phyloP scores from a whole-genome alignment of 1,140 invertebrate species.

The Drosophila ogumai region DNA sequence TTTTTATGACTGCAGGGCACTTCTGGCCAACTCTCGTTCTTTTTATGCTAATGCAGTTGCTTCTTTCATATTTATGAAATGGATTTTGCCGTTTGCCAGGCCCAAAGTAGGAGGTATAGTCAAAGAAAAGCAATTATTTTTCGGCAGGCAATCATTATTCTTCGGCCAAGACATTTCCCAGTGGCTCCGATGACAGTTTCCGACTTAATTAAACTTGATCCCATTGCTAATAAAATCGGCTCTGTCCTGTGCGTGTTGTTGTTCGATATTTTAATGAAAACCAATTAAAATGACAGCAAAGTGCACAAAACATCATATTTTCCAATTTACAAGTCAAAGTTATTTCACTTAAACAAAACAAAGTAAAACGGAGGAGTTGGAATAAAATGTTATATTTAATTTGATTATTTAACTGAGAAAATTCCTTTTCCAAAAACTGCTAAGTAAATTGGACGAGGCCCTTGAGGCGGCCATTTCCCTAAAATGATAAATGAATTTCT shows the following conservation, averaged over 20 bases:
- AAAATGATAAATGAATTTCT: slow-evolving; percentile 40
- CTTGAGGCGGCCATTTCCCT: not conserved
- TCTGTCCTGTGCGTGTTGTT: not conserved
- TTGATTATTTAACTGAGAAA: slow-evolving; percentile 4
- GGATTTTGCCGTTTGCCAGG: slow-evolving; percentile 12
- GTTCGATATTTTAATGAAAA: slow-evolving; percentile 52
- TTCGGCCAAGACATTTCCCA: slow-evolving; percentile 10
- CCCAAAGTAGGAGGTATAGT: not conserved
- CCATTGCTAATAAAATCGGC: slow-evolving; percentile 61
- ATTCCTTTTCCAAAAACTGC: not conserved
- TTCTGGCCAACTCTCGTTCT: not conserved
- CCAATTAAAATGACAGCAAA: slow-evolving; percentile 42
- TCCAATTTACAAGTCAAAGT: slow-evolving; percentile 3
- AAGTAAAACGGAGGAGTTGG: slow-evolving; percentile 1
- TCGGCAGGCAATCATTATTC: slow-evolving; percentile 3
- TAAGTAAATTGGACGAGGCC: not conserved
- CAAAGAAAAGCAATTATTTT: slow-evolving; percentile 34
- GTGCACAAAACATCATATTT: not conserved
- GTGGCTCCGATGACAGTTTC: slow-evolving; percentile 41
- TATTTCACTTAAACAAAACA: not conserved
- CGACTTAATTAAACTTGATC: slow-evolving; percentile 71
- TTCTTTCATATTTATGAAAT: slow-evolving; percentile 41
- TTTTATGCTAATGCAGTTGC: slow-evolving; percentile 40
- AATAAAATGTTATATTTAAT: slow-evolving; percentile 17
- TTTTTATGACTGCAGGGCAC: slow-evolving; percentile 30